A percentile compares a stretch with the other conserved stretches of the same genome.
These are phyloP conservation scores for Melospiza georgiana DNA, from an alignment of 2,113 vertebrate genomes.

Conservation along the genomic window DNA sequence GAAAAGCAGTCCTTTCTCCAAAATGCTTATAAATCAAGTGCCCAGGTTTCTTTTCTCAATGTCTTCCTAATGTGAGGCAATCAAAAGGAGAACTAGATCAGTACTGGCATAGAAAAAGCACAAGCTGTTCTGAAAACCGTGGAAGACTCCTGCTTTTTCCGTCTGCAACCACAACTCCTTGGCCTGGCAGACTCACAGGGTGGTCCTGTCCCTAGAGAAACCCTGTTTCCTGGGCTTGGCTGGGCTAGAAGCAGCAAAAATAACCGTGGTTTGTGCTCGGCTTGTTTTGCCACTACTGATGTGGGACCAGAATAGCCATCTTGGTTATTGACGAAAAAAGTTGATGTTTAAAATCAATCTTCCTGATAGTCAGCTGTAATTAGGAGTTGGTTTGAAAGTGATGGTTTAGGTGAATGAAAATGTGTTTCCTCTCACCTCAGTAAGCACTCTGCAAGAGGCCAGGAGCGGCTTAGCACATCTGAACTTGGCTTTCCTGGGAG, in stretches of 20 bases:
- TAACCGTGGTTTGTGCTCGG: neutral
- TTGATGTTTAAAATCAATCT: neutral
- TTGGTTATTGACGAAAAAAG: neutral
- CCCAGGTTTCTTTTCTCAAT: rapidly evolving
- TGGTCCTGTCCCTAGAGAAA: neutral
- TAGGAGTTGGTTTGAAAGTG: neutral
- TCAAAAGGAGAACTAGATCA: neutral
- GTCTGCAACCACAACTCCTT: neutral
- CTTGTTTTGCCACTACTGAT: neutral
- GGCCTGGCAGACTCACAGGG: neutral
- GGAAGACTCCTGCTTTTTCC: neutral
- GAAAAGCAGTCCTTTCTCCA: neutral
- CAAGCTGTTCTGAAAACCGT: neutral
- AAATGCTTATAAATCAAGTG: neutral
- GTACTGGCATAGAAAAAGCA: neutral
- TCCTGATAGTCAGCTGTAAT: neutral
- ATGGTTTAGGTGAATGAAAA: neutral
- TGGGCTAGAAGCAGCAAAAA: neutral
- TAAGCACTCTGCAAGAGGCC: neutral
- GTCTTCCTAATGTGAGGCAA: neutral
- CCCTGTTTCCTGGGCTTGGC: neutral
- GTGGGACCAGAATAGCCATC: neutral
- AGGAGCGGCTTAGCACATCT: rapidly evolving
- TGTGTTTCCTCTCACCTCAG: neutral
- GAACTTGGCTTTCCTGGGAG: neutral